Base-by-base conservation (phyloP, 2,888 invertebrate species). In the Halictus ligatus region DNA sequence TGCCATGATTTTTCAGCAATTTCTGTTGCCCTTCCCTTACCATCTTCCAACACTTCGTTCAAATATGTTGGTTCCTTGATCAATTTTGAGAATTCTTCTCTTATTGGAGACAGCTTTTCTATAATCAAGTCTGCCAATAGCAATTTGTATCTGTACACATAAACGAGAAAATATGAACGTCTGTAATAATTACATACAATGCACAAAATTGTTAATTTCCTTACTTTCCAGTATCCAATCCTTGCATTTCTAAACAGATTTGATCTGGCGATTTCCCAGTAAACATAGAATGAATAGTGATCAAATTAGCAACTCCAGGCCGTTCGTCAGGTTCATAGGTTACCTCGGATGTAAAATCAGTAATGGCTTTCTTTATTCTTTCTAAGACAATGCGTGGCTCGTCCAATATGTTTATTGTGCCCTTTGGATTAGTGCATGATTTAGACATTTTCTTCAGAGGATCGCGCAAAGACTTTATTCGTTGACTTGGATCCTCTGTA, bases 391-490 rank as follows among this genome's bases (percentile, higher is more conserved):
- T 95, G 69, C 98, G 97, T 0, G 97, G 96, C 13, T 96, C 94
- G 94, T 99, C 99, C 7, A 96, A 97, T 54, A 99, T 95, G 91
- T 97, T 96, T 85, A 99, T 97, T 80, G 98, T 96, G 88, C 98
- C 97, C 93, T 97, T 97, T 0, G 96, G 95, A 95, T 98, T 97
- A 0, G 96, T 94, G 93, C 98, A 98, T 0, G 99, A 99, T 96
- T 99, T 99, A 18, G 99, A 99, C 99, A 99, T 99, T 96, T 99
- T 99, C 93, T 97, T 98, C 0, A 94, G 94, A 0, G 99, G 99
- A 93, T 98, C 97, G 74, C 98, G 96, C 13, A 99, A 96, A 93
- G 98, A 99, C 92, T 97, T 97, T 82, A 99, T 96, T 74, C 97
- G 96, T 80, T 96, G 96, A 92, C 96, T 96, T 69, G 96, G 96